phyloP scores from a whole-genome alignment of 2,797 vertebrate genomes.

The Otolemur crassicaudatus region DNA sequence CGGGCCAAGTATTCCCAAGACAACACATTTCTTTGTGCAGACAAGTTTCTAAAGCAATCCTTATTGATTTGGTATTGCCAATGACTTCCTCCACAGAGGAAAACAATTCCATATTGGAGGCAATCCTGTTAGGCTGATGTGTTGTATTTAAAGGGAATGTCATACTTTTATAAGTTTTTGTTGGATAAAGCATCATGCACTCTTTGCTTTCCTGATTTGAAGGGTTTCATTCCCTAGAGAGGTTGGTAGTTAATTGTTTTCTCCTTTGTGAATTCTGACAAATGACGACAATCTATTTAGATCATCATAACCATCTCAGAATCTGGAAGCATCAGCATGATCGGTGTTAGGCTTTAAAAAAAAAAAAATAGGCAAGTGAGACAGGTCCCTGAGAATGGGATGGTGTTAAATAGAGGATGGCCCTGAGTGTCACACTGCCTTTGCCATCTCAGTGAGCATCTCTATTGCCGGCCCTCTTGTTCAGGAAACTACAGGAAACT shows the following conservation, averaged over 20 bases:
- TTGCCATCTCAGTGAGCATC: background rate
- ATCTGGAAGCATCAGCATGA: background rate
- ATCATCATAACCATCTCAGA: constrained; percentile 18
- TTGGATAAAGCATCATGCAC: background rate
- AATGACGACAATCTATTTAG: background rate
- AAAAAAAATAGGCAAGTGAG: background rate
- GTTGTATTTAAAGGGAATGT: background rate
- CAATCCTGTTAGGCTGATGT: background rate
- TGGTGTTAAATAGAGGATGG: background rate
- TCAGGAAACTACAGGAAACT: background rate
- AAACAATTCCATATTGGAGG: background rate
- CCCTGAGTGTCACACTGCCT: background rate
- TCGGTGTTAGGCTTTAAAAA: background rate
- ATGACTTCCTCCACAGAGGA: background rate
- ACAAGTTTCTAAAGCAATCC: background rate
- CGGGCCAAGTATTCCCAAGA: background rate
- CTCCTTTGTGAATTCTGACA: constrained; percentile 24
- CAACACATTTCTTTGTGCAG: background rate
- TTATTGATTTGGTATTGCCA: background rate
- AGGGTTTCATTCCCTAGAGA: background rate
- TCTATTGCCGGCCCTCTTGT: background rate
- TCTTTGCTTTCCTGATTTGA: constrained; percentile 7
- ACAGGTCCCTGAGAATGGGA: background rate
- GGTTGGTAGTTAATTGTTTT: background rate
- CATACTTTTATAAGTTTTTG: background rate